A percentile compares a stretch with the other conserved stretches of the same genome.
phyloP scores from a whole-genome alignment of 2,888 invertebrate species.

The Stenodera caucasica region DNA sequence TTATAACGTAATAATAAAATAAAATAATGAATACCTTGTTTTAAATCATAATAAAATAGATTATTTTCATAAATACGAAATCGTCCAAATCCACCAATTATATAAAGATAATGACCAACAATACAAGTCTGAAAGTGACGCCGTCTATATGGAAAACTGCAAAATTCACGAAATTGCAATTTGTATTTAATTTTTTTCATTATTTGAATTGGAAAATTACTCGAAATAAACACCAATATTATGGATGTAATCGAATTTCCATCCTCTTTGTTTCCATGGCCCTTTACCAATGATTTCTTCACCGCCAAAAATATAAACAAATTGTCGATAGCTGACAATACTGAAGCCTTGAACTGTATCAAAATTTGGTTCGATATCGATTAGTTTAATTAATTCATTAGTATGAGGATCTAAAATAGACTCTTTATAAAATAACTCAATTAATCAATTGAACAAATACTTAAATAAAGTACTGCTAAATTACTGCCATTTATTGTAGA shows the following conservation, averaged over 20 bases:
- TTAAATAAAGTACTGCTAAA: no score
- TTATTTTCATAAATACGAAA: background rate
- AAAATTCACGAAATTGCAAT: background rate
- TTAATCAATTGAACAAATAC: no score
- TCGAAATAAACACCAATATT: background rate
- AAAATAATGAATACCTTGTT: background rate
- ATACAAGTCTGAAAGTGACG: background rate
- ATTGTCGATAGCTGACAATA: slow-evolving; percentile 4
- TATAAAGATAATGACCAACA: background rate
- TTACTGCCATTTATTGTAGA: no score
- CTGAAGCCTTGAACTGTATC: background rate
- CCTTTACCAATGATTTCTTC: background rate
- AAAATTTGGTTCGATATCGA: background rate
- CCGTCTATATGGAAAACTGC: background rate
- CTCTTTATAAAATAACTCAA: no score
- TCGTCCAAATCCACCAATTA: background rate
- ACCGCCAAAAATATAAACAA: background rate
- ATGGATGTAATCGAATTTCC: background rate
- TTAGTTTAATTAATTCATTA: background rate
- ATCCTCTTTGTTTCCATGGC: background rate
- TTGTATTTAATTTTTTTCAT: no score
- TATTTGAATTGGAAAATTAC: no score
- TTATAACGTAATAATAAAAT: background rate
- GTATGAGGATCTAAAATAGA: background rate
- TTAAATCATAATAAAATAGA: slow-evolving; percentile 7